These are phyloP conservation scores for Dipodomys stephensi DNA, from an alignment of 2,113 vertebrate species.

Conservation along the genomic window DNA sequence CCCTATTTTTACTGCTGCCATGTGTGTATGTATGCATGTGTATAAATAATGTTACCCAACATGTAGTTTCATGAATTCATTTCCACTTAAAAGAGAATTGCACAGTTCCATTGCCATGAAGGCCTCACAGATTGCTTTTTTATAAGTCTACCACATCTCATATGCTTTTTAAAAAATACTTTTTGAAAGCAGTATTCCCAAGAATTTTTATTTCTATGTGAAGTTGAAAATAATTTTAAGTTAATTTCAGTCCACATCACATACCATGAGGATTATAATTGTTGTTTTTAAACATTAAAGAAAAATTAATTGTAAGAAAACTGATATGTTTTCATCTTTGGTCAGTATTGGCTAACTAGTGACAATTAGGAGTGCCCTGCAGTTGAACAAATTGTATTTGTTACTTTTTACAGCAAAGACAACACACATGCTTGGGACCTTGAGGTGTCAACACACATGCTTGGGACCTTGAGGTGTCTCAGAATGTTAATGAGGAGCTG, in stretches of 20 bases:
- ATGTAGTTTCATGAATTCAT: not conserved
- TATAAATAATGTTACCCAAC: not conserved
- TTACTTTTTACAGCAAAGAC: not conserved
- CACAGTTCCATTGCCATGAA: not conserved
- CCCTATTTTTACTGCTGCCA: not conserved
- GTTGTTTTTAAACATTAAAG: constrained; percentile 15
- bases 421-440: not conserved
- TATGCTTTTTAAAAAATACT: not conserved
- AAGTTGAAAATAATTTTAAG: constrained; percentile 3
- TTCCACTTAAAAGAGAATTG: not conserved
- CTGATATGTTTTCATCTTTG: not conserved
- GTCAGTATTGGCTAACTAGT: not conserved
- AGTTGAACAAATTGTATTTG: not conserved
- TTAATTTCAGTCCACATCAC: not conserved
- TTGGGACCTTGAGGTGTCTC: not conserved
- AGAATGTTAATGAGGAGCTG: not conserved
- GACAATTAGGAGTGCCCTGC: not conserved
- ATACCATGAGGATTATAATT: not conserved
- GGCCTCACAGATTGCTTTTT: not conserved
- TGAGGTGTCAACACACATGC: not conserved
- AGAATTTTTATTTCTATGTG: not conserved
- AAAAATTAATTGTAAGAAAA: not conserved
- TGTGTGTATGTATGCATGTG: not conserved
- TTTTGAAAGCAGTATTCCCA: not conserved
- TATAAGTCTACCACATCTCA: not conserved